Base-by-base conservation (phyloP, 1,140 invertebrate species). In the Vanessa tameamea region DNA sequence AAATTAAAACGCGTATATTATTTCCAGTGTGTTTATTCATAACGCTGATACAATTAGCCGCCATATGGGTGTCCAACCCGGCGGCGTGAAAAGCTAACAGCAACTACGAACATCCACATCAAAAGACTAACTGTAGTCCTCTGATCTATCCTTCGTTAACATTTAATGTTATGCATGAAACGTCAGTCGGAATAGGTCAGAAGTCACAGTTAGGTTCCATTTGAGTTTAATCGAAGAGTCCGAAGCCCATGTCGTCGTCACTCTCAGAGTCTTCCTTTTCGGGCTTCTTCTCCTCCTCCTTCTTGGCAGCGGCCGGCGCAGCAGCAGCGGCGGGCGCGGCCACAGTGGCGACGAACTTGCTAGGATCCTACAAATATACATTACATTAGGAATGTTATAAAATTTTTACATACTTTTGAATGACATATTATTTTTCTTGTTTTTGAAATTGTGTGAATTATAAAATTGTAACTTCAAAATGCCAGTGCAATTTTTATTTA, bases 161-260 rank as follows among this genome's bases (percentile, higher is more conserved):
- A 23, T 57, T 9, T 15, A 51, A 15, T 51, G 20, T 55, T 20
- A 53, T 1, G 55, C 57, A 37, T 61, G 57, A 23, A 37, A 57
- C 11, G 53, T 57, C 16, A 57, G 53, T 57, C 53, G 20, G 53
- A 20, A 16, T 51, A 70, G 59, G 43, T 48, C 55, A 69, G 37
- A 20, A 51, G 11, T 43, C 4, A 47, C 26, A 72, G 50, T 20
- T 48, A 5, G 15, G 23, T 14, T 11, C 20, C 48, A n/a, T 50
- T 51, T 16, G 72, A 37, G 78, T 80, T 95, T 98, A 98, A 92
- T 98, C 98, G 87, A 99, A 99, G 14, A 99, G 96, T 93, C 97
- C 97, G 88, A 99, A 98, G 86, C 98, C 98, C 97, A 99, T 99
- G 88, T 98, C 98, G 84, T 99, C 98, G 89, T 99, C 98, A 84